phyloP scores from a whole-genome alignment of 30 jellyfish, hydroid and myxozoan species.

The Haliclystus octoradiatus region DNA sequence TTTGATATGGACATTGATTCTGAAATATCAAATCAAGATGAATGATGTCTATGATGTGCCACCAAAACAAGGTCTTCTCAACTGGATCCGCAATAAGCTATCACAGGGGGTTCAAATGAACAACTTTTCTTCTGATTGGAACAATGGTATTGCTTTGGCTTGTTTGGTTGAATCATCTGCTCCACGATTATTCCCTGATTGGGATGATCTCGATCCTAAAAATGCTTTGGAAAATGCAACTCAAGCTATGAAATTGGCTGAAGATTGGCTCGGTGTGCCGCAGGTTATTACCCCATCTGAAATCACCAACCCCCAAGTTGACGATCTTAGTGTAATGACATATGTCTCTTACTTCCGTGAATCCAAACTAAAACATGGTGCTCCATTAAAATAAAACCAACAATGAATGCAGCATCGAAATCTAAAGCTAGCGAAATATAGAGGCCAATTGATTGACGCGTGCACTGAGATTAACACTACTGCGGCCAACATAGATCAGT shows the following conservation, averaged over 20 bases:
- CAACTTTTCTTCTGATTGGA: conserved; percentile 78
- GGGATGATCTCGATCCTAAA: conserved; percentile 86
- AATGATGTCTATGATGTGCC: conserved; percentile 76
- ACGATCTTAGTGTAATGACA: conserved; percentile 92
- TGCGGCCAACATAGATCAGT: too few species aligned
- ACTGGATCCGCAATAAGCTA: conserved; percentile 87
- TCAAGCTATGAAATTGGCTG: conserved; percentile 95
- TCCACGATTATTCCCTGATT: conserved; percentile 90
- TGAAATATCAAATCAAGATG: conserved; percentile 94
- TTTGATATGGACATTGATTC: conserved; percentile 88
- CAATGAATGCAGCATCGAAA: conserved; percentile 86
- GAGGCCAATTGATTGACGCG: too few species aligned
- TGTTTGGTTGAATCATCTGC: conserved; percentile 86
- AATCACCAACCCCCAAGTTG: conserved; percentile 89
- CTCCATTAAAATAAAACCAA: conserved; percentile 91
- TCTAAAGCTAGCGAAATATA: too few species aligned
- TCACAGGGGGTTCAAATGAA: conserved; percentile 84
- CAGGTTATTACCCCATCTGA: conserved; percentile 97
- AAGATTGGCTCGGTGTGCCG: conserved; percentile 97
- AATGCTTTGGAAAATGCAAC: conserved; percentile 65
- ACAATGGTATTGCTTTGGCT: conserved; percentile 92
- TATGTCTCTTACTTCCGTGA: conserved; percentile 97
- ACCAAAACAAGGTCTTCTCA: conserved; percentile 95
- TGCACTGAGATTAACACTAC: too few species aligned
- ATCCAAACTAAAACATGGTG: conserved; percentile 91